Percentiles rank a stretch among this genome's conserved stretches.
Evolutionary conservation across 2,797 vertebrate genomes (phyloP).

Genomic region (Potorous gilbertii): DNA sequence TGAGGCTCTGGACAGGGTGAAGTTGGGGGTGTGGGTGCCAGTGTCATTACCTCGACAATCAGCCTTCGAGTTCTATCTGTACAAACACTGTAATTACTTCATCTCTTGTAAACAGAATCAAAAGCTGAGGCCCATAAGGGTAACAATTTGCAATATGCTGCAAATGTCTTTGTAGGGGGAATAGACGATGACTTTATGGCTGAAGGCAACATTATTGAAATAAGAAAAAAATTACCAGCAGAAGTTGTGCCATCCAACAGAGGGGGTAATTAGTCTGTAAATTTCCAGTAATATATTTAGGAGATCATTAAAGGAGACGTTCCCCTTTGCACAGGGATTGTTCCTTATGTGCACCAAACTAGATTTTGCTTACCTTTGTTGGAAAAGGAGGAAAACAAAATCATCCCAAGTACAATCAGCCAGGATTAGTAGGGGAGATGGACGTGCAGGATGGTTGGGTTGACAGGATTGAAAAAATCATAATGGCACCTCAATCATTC

Average conservation of each 20-base stretch:
- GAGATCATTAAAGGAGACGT: conserved; percentile 55
- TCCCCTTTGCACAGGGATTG: conserved; percentile 18
- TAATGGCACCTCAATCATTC: neutral
- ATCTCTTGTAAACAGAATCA: conserved; percentile 72
- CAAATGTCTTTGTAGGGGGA: conserved; percentile 65
- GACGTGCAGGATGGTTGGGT: neutral
- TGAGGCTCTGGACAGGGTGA: neutral
- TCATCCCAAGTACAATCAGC: neutral
- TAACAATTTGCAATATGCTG: conserved; percentile 73
- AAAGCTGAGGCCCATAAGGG: conserved; percentile 74
- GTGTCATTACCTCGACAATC: conserved; percentile 73
- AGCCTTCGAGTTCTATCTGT: conserved; percentile 72
- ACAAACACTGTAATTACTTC: conserved; percentile 77
- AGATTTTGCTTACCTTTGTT: conserved; percentile 38
- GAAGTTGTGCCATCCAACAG: conserved; percentile 54
- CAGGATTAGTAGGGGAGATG: fast-evolving
- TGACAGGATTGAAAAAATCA: neutral
- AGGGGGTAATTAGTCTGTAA: conserved; percentile 61
- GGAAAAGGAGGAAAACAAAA: neutral
- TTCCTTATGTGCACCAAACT: conserved; percentile 43
- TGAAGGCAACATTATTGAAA: conserved; percentile 67
- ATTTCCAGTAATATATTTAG: conserved; percentile 63
- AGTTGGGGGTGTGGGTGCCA: conserved; percentile 55
- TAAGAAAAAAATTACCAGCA: conserved; percentile 2
- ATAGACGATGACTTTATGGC: conserved; percentile 34